Conservation (phyloP, 2,113 vertebrate species). For the Trochalopteron elliotii region DNA sequence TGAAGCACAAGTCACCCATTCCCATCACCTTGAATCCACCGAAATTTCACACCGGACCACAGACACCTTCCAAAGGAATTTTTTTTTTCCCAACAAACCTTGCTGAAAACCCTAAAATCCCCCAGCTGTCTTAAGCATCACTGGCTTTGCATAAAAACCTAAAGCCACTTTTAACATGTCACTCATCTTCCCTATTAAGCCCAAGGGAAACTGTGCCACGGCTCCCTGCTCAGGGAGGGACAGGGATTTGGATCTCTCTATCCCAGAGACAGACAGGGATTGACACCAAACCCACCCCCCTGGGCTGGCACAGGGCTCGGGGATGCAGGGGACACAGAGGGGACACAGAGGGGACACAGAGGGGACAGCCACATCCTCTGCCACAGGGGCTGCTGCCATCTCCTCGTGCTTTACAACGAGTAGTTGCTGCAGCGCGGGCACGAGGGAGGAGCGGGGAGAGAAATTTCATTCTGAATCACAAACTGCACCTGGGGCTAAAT, state of each 20-base stretch:
- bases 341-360: no score
- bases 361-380: neutral
- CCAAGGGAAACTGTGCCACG: fast-evolving
- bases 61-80: neutral
- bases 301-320: fast-evolving
- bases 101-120: neutral
- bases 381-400: neutral
- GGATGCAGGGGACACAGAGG: neutral
- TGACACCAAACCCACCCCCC: fast-evolving
- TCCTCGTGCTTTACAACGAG: neutral
- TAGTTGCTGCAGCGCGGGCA: neutral
- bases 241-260: neutral
- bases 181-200: constrained; percentile 10
- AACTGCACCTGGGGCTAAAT: neutral
- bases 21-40: neutral
- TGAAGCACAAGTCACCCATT: neutral
- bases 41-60: fast-evolving
- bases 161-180: constrained; percentile 24
- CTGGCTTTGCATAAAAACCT: constrained; percentile 36
- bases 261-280: neutral
- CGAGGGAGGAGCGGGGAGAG: neutral
- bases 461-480: constrained; percentile 24
- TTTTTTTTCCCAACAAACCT: neutral
- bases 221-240: neutral
- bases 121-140: constrained; percentile 11